Base-by-base conservation (phyloP, 2,113 vertebrate genomes). In the Pomatostomus ruficeps region DNA sequence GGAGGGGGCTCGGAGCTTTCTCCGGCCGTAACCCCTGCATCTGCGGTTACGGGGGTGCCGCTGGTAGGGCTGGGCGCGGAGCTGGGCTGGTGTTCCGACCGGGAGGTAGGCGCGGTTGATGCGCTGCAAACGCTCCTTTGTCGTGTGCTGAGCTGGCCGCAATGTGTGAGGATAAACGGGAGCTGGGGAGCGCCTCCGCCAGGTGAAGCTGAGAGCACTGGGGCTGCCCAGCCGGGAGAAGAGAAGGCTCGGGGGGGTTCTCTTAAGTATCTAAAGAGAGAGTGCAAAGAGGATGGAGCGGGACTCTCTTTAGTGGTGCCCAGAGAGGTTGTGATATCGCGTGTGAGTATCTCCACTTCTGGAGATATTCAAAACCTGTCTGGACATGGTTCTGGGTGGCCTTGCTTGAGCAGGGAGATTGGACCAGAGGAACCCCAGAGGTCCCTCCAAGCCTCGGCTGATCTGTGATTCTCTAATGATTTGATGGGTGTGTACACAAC, bases 11-110 rank as follows among this genome's bases (percentile, higher is more conserved):
- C n/a, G n/a, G 10, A 22, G 65, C 13, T 26, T 10, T 5, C 23
- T 33, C 12, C 1, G 23, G 54, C 28, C 5, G 2, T 12, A 1
- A 0, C 11, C 2, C 4, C 6, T 2, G 8, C 5, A 11, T 66
- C 6, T 12, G 29, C 8, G 25, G 7, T 17, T 29, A 3, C 4
- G 29, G 20, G 31, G 12, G 1, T 1, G 33, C n/a, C 8, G 28
- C 26, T 13, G 46, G 13, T 21, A 2, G 36, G 59, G 26, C 42
- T 28, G 21, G 22, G 33, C 11, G 7, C 5, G n/a, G 22, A 28
- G 57, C 51, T 36, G 62, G 45, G 2, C 40, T 6, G 12, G 7
- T 9, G n/a, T 16, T 35, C 45, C 28, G 15, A 18, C 7, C 10
- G 15, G 24, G 24, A 17, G 5, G 8, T 21, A 3, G 43, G 24